These are phyloP conservation scores for Arion vulgaris DNA, from an alignment of 1,140 invertebrate species.

Conservation along the genomic window DNA sequence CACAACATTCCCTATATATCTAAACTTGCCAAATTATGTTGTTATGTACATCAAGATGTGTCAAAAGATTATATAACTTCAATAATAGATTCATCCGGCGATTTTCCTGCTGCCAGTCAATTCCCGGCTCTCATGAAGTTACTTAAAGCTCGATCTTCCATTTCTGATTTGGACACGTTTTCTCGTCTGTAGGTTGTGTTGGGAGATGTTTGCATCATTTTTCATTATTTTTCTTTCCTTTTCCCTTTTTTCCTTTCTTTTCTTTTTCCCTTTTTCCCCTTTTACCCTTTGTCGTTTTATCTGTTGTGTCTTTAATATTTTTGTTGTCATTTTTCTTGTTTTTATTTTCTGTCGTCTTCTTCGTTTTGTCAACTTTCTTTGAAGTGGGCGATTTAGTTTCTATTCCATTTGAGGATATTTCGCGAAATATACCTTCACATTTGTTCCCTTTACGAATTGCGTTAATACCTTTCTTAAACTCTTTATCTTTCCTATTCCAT, in stretches of 20 bases:
- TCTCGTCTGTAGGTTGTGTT: neutral
- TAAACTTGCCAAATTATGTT: no score
- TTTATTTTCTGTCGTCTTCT: slow-evolving; percentile 6
- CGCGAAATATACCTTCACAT: slow-evolving; percentile 40
- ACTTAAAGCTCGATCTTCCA: slow-evolving; percentile 11
- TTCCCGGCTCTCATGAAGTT: slow-evolving; percentile 21
- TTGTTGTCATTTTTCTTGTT: neutral
- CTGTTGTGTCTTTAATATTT: neutral
- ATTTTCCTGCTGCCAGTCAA: slow-evolving; percentile 33
- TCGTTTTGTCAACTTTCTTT: neutral
- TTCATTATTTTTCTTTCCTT: neutral
- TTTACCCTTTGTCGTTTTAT: slow-evolving; percentile 4
- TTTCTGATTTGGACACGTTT: neutral
- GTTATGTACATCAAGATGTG: neutral
- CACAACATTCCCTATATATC: no score
- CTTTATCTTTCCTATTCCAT: slow-evolving; percentile 50
- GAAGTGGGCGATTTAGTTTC: neutral
- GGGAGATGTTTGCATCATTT: neutral
- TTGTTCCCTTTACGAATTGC: slow-evolving; percentile 48
- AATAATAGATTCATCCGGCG: neutral
- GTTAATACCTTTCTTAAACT: slow-evolving; percentile 49
- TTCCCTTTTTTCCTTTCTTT: slow-evolving; percentile 10
- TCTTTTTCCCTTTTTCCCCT: slow-evolving; percentile 19
- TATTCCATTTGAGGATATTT: slow-evolving; percentile 20
- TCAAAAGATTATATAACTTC: slow-evolving; percentile 22